phyloP scores from a whole-genome alignment of 2,113 vertebrate genomes.

The Ascaphus truei region DNA sequence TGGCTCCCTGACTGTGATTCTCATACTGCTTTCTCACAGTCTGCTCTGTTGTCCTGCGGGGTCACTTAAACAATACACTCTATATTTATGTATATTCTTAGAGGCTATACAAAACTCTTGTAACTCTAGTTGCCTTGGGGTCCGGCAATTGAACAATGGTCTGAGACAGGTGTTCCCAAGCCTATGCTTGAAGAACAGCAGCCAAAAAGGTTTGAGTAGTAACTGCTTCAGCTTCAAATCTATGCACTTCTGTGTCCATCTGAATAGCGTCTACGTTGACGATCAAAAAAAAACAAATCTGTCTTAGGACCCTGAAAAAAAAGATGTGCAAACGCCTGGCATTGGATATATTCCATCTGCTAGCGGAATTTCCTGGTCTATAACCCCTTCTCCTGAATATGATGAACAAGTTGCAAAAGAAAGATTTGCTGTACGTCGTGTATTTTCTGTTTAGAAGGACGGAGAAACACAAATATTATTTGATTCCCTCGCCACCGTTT shows the following conservation, averaged over 20 bases:
- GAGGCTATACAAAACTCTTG: neutral
- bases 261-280: neutral
- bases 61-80: neutral
- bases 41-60: neutral
- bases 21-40: neutral
- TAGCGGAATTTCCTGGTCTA: too few species aligned
- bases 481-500: too few species aligned
- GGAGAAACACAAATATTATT: too few species aligned
- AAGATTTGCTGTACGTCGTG: too few species aligned
- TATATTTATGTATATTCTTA: conserved; percentile 2
- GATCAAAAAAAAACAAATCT: too few species aligned
- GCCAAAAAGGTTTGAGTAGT: neutral
- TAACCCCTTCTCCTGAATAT: too few species aligned
- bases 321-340: too few species aligned
- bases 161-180: conserved; percentile 1
- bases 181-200: neutral
- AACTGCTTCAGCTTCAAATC: neutral
- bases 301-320: too few species aligned
- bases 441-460: too few species aligned
- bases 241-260: neutral
- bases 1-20: neutral
- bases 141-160: neutral
- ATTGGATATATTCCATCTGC: too few species aligned
- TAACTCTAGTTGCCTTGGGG: neutral
- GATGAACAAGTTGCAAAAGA: too few species aligned